phyloP scores from a whole-genome alignment of 2,113 vertebrate genomes.

The Pelecanoides urinatrix region DNA sequence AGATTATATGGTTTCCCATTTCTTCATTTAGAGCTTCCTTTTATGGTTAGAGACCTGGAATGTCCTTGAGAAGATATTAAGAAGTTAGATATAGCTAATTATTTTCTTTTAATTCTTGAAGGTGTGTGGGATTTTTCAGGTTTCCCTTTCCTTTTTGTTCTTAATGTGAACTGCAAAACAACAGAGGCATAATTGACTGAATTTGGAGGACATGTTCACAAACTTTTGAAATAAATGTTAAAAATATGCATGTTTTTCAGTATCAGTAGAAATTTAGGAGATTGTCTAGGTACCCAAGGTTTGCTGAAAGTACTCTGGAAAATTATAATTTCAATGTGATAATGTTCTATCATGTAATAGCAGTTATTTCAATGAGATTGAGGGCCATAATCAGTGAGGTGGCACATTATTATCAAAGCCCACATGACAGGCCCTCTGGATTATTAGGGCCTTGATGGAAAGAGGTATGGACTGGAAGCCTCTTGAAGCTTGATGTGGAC shows the following conservation, averaged over 20 bases:
- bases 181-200: not conserved
- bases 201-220: not conserved
- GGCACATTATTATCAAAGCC: not conserved
- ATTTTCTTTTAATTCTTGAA: not conserved
- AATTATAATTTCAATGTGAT: not conserved
- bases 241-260: not conserved
- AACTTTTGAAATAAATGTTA: not conserved
- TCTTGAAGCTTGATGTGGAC: not conserved
- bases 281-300: not conserved
- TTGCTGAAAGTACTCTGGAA: not conserved
- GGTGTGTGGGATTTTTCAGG: not conserved
- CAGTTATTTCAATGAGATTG: not conserved
- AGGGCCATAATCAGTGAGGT: not conserved
- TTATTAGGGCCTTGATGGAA: not conserved
- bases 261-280: not conserved
- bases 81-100: not conserved
- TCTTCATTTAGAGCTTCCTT: not conserved
- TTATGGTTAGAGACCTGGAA: not conserved
- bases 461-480: not conserved
- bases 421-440: fast-evolving
- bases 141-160: not conserved
- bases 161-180: not conserved
- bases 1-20: not conserved
- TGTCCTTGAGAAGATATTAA: not conserved
- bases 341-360: not conserved